Evolutionary conservation across 2,797 vertebrate species (phyloP), one percentile per base, ranked within the genome.

Genomic region (Ciconia nigra): DNA sequence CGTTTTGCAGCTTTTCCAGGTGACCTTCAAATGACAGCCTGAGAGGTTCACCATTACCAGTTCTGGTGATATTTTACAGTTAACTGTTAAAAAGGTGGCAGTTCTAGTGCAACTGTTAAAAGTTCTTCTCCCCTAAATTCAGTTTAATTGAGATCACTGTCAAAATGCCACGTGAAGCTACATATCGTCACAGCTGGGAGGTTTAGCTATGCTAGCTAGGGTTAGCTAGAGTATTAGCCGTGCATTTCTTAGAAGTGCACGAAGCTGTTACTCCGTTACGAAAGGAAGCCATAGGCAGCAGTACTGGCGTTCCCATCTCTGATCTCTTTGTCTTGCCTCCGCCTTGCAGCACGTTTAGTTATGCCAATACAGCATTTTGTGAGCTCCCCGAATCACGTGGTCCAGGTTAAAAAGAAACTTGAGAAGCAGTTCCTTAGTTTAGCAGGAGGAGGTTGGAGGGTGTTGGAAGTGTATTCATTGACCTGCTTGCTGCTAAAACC

Each of bases 181-280:
- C 33, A 1, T 10, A 3, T 31, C 2, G 2, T 20, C 33, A 5
- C 35, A 11, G 51, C 9, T 1, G 29, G 13, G 22, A 31, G 61
- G 41, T 33, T 42, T 20, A 6, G 42, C 22, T 11, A 2, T 6
- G 8, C 15, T 41, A 13, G 29, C 59, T 7, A 0, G 26, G 37
- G 37, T 37, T 37, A 13, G 29, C 59, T 8, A 0, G 26, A 49
- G 54, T 4, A 2, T 37, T 13, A 24, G 22, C 37, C 24, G 25
- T 14, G 22, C 9, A 0, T 47, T 65, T 51, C 46, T 9, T 19
- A 3, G 65, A 12, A 37, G 57, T 1, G 35, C 31, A 1, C 2
- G 31, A 12, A 20, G 57, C 42, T 35, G 37, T n/a, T 35, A 3
- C 35, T 19, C 28, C 1, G 1, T 7, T 10, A 15, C 1, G 33